phyloP scores from a whole-genome alignment of 2,113 vertebrate genomes.

The Peromyscus leucopus region DNA sequence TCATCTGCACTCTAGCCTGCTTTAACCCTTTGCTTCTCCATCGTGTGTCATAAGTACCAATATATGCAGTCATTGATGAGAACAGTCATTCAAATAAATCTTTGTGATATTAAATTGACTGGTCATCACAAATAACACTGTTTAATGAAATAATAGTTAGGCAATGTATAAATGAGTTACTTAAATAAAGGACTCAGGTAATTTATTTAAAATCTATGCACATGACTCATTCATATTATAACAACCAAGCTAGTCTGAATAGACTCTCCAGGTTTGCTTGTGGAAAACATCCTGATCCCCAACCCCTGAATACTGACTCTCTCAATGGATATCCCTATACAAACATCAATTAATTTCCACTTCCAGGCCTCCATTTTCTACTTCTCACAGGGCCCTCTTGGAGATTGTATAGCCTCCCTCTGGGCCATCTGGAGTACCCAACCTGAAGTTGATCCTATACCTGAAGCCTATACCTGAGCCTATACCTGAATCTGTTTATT shows the following conservation, averaged over 20 bases:
- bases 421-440: no score
- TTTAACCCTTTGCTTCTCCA: not conserved
- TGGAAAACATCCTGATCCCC: no score
- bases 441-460: no score
- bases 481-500: no score
- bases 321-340: not conserved
- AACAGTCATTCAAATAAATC: no score
- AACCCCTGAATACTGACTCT: not conserved
- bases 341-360: not conserved
- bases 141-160: no score
- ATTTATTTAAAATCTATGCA: not conserved
- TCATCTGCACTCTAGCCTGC: no score
- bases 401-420: no score
- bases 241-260: not conserved
- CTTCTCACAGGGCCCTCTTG: no score
- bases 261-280: not conserved
- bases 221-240: not conserved
- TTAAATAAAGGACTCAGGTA: not conserved
- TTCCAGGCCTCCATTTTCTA: not conserved
- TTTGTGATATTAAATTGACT: no score
- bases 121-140: no score
- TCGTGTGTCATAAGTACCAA: not conserved
- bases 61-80: not conserved
- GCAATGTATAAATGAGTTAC: not conserved
- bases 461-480: no score